Evolutionary conservation across 2,888 invertebrate genomes (phyloP), one percentile per base, ranked within the genome.

Genomic region (Drosophila nigritarsus): DNA sequence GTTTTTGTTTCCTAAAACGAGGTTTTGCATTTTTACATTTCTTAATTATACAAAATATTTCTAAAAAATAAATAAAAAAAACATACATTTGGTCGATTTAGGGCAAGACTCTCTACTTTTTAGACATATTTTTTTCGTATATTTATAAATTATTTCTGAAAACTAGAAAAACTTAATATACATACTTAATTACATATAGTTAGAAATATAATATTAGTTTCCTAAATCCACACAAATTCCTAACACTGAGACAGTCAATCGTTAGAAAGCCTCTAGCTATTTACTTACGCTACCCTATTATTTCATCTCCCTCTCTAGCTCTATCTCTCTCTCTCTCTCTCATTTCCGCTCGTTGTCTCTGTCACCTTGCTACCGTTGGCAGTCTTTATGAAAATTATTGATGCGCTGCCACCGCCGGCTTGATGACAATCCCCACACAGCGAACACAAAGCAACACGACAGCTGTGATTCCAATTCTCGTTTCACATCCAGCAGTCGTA

Each of bases 351-450:
- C 4, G 20, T 32, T 32, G 27, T 3, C 15, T 51, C 24, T 38
- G 18, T 15, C 51, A 45, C 63, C 32, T 18, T 13, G 86, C 88
- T 87, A 85, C 90, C 77, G 90, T 83, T 85, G 78, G 58, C 42
- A 32, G 84, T 90, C 83, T 82, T 91, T 90, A 87, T 80, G 78
- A 77, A 79, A 82, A 82, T 90, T 91, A 91, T 90, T 90, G 90
- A 90, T 91, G 90, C 77, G 55, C 76, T 76, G 75, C 73, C 77
- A 80, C 80, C 77, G 73, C 63, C 45, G 79, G 83, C 80, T 81
- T 88, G 87, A 91, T 84, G 91, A 90, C 90, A 91, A 83, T 83
- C 82, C 81, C 74, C 77, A 83, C 58, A 66, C 13, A 32, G 27
- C 20, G 9, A 7, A n/a, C 51, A 20, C 32, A 64, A 29, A 36